These are phyloP conservation scores for Megalonaias nervosa DNA, from an alignment of 1,140 invertebrate species.

Conservation along the genomic window DNA sequence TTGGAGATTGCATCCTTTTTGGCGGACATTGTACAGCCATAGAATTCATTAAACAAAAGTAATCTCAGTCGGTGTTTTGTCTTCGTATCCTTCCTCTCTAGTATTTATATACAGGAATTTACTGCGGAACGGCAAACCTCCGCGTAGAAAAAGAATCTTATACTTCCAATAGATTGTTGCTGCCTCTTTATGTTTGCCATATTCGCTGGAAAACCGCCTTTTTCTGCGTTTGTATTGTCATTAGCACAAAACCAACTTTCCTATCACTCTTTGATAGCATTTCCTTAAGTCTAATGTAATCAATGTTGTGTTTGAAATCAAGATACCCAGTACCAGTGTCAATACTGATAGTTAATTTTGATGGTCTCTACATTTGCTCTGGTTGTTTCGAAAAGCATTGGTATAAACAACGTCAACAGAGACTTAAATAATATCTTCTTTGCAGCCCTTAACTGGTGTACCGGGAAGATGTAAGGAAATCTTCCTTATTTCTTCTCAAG, in stretches of 20 bases:
- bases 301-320: neutral
- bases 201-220: constrained; percentile 17
- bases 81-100: constrained; percentile 9
- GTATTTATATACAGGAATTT: constrained; percentile 27
- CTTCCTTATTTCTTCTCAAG: neutral
- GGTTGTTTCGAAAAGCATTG: constrained; percentile 27
- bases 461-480: constrained; percentile 19
- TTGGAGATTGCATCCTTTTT: constrained; percentile 37
- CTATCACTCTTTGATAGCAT: no score
- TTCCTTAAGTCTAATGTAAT: neutral
- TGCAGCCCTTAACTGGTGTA: constrained; percentile 34
- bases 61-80: constrained; percentile 21
- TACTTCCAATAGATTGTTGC: neutral
- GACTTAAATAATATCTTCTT: constrained; percentile 16
- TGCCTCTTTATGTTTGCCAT: constrained; percentile 15
- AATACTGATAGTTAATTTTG: neutral
- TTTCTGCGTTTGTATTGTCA: constrained; percentile 21
- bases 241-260: no score
- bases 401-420: no score
- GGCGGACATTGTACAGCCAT: constrained; percentile 24
- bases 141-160: neutral
- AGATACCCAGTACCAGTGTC: neutral
- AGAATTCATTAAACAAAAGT: constrained; percentile 8
- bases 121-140: neutral
- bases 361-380: neutral